Conservation (phyloP, 2,888 invertebrate species). For the Eupithecia abbreviata region DNA sequence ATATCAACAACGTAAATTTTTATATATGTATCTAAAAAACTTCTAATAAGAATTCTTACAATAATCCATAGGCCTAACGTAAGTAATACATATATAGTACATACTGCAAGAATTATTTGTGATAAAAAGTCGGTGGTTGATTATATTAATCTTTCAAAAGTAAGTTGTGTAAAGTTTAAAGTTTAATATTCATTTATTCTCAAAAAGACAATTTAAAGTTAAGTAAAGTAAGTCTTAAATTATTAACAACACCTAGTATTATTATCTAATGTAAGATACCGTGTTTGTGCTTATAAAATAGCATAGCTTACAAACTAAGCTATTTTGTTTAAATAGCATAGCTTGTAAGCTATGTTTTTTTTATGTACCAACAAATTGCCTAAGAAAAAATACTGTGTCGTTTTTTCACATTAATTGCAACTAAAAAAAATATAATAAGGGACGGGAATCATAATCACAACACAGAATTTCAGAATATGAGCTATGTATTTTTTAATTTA, state of each 20-base stretch:
- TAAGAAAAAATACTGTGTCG: no score
- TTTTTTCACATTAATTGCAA: neutral
- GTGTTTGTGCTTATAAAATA: neutral
- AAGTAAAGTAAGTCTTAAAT: neutral
- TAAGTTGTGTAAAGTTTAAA: neutral
- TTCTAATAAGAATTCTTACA: neutral
- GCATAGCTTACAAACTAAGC: neutral
- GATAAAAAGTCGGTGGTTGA: conserved; percentile 19
- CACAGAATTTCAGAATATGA: conserved; percentile 1
- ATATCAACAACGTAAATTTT: neutral
- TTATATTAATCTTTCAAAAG: neutral
- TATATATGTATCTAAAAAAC: neutral
- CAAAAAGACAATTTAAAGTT: no score
- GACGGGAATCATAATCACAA: neutral
- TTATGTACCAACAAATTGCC: no score
- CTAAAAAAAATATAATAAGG: neutral
- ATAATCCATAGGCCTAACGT: neutral
- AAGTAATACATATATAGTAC: neutral
- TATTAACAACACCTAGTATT: neutral
- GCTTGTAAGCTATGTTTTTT: no score
- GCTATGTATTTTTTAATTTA: neutral
- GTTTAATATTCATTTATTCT: no score
- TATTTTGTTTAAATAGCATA: no score
- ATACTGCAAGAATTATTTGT: conserved; percentile 4
- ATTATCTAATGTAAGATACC: neutral